Base-by-base conservation (phyloP, 2,888 invertebrate genomes). In the Masnerella sp. region DNA sequence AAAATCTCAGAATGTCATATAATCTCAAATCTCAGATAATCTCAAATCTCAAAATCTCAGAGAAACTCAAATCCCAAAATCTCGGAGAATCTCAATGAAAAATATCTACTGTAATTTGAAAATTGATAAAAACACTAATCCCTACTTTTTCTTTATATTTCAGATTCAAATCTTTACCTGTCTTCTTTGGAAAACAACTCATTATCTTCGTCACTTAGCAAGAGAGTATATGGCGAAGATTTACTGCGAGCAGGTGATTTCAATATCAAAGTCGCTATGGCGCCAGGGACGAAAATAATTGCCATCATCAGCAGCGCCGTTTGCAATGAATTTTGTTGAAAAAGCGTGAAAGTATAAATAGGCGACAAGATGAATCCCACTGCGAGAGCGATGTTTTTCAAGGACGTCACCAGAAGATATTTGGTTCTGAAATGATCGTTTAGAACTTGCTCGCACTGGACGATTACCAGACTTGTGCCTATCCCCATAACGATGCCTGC, bases 401-500 rank as follows among this genome's bases (percentile, higher is more conserved):
- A 11, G 0, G 76, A 79, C 14, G 81, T 20, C 0, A 80, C 83
- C 5, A 83, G 34, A 2, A 76, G 70, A 7, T 84, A 58, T 38
- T 74, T 82, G n/a, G 58, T 78, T 17, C 79, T 74, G 25, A 85
- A 85, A 51, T 83, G 80, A 14, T 81, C 78, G 15, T 78, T 77
- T 4, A 85, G 47, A 5, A 83, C 42, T 12, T 79, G 74, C 7
- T 85, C 83, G 17, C 82, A 81, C 34, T 83, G 81, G 1, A 81
- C 54, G 43, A 80, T 74, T 0, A 83, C 77, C 20, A 85, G 80
- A 76, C 85, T 84, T 11, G 81, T 84, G 0, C 85, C 85, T 25
- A 85, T 79, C 5, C 85, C 85, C 85, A 85, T 85, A 5, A 84
- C 82, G 2, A 84, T 85, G 5, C 84, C 84, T 2, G 85, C 85